phyloP scores from a whole-genome alignment of 2,113 vertebrate species.

The Callipepla squamata region DNA sequence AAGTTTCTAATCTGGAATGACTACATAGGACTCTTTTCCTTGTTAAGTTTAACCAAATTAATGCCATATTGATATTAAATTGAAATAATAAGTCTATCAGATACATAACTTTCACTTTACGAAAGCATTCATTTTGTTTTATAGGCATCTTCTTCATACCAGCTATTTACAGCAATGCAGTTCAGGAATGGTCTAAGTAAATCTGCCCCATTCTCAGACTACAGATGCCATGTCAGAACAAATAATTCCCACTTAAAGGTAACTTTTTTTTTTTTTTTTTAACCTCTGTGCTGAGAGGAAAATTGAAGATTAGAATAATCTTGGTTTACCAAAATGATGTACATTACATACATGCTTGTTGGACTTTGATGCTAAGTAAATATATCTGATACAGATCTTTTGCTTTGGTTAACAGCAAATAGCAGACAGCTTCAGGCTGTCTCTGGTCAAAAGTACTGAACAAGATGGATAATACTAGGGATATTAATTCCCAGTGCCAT shows the following conservation, averaged over 20 bases:
- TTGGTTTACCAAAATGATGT: background rate
- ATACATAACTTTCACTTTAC: background rate
- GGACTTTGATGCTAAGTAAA: background rate
- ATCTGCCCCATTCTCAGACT: background rate
- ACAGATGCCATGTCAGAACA: background rate
- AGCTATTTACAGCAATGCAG: background rate
- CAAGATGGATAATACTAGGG: background rate
- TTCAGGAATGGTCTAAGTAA: background rate
- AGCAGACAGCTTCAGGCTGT: accelerated
- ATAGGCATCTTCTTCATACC: background rate
- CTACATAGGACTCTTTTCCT: background rate
- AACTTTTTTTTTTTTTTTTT: background rate
- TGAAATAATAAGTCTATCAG: background rate
- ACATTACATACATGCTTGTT: background rate
- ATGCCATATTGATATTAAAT: background rate
- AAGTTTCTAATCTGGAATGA: background rate
- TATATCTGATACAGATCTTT: background rate
- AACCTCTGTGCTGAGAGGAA: background rate
- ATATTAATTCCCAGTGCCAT: background rate
- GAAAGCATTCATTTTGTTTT: background rate
- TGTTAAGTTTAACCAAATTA: background rate
- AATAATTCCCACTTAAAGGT: background rate
- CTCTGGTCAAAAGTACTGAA: background rate
- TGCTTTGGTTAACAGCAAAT: background rate
- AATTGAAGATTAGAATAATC: background rate